A percentile compares a stretch with the other conserved stretches of the same genome.
These are phyloP conservation scores for Equus quagga DNA, from an alignment of 2,113 vertebrate species.

Conservation along the genomic window DNA sequence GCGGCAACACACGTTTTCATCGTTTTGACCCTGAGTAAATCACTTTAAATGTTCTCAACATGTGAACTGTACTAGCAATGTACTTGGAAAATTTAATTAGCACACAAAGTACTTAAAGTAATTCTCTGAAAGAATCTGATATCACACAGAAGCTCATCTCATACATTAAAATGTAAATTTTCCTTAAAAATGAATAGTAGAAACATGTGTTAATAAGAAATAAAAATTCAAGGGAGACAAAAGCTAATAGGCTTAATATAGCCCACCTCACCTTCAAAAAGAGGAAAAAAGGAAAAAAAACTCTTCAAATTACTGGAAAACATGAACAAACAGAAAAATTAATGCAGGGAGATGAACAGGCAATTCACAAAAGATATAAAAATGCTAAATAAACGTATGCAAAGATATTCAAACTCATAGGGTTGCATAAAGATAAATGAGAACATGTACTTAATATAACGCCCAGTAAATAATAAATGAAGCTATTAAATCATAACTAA, in stretches of 20 bases:
- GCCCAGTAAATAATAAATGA: not conserved
- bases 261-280: not conserved
- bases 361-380: constrained; percentile 19
- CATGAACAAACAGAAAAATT: not conserved
- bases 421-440: not conserved
- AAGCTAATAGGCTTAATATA: not conserved
- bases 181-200: constrained; percentile 31
- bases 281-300: not conserved
- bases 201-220: constrained; percentile 17
- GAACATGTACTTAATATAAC: not conserved
- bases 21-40: constrained; percentile 25
- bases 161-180: constrained; percentile 29
- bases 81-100: constrained; percentile 34
- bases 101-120: constrained; percentile 47
- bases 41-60: not conserved
- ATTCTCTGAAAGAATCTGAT: constrained; percentile 30
- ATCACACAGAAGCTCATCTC: constrained; percentile 34
- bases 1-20: not conserved
- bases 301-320: constrained; percentile 39
- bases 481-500: not conserved
- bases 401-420: not conserved
- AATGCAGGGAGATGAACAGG: constrained; percentile 28
- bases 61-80: not conserved
- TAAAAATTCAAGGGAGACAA: constrained; percentile 55
- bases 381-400: constrained; percentile 35